These are phyloP conservation scores for Ondatra zibethicus DNA, from an alignment of 2,113 vertebrate genomes.

Conservation along the genomic window DNA sequence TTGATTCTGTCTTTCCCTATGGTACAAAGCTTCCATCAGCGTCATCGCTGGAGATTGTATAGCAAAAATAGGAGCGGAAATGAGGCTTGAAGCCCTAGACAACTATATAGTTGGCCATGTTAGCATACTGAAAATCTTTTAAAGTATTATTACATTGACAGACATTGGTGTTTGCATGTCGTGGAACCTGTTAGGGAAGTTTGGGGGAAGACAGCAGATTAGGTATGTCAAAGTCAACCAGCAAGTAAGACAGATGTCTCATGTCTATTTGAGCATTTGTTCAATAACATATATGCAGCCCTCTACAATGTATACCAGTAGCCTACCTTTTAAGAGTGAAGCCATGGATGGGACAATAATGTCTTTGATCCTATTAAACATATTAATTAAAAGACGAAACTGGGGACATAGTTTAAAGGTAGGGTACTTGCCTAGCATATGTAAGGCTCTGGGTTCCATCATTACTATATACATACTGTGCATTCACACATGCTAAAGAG, in stretches of 20 bases:
- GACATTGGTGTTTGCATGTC: neutral
- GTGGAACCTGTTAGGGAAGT: neutral
- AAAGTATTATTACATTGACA: neutral
- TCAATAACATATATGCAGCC: neutral
- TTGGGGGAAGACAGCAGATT: neutral
- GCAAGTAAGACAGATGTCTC: neutral
- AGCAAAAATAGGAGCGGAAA: neutral
- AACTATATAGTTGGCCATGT: neutral
- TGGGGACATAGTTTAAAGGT: neutral
- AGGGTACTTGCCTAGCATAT: neutral
- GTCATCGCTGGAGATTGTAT: neutral
- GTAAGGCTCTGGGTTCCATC: neutral
- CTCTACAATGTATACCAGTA: neutral
- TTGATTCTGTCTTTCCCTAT: neutral
- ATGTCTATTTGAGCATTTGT: neutral
- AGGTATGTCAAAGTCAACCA: neutral
- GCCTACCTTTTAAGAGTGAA: neutral
- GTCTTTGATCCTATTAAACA: neutral
- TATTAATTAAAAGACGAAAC: neutral
- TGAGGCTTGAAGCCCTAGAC: neutral
- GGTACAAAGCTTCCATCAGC: neutral
- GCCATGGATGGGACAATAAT: neutral
- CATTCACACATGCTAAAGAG: neutral
- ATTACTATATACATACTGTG: neutral
- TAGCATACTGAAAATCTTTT: neutral